These are phyloP conservation scores for Diorhabda elongata DNA, from an alignment of 1,140 invertebrate species.

Conservation along the genomic window DNA sequence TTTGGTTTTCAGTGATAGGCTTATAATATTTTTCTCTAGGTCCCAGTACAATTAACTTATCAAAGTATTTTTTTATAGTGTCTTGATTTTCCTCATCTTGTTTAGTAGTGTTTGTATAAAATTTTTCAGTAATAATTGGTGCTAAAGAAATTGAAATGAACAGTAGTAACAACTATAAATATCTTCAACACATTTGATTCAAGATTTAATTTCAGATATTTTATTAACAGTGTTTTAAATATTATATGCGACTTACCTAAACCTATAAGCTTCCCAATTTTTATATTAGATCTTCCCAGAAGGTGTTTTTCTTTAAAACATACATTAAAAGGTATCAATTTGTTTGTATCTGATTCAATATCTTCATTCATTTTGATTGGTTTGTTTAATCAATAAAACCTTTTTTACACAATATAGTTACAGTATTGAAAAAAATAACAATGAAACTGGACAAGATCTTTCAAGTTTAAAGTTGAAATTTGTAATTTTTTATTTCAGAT, in stretches of 20 bases:
- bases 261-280: constrained; percentile 38
- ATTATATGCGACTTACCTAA: constrained; percentile 30
- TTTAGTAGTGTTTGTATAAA: constrained; percentile 25
- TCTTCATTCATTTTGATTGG: background rate
- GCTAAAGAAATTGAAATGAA: constrained; percentile 25
- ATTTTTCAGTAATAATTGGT: constrained; percentile 31
- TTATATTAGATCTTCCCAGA: constrained; percentile 41
- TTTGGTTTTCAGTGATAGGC: constrained; percentile 45
- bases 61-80: constrained; percentile 27
- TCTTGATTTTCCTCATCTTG: constrained; percentile 23
- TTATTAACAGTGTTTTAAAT: background rate
- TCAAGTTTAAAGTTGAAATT: no score
- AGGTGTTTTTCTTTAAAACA: constrained; percentile 41
- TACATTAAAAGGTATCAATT: constrained; percentile 42
- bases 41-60: constrained; percentile 32
- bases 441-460: no score
- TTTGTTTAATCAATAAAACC: constrained; percentile 42
- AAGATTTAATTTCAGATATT: no score
- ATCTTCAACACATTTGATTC: background rate
- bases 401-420: background rate
- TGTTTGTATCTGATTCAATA: background rate
- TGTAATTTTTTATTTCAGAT: constrained; percentile 52
- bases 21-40: constrained; percentile 38
- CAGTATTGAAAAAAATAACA: background rate
- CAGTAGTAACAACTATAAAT: background rate